phyloP scores from a whole-genome alignment of 1,140 invertebrate species.

The Mercenaria mercenaria region DNA sequence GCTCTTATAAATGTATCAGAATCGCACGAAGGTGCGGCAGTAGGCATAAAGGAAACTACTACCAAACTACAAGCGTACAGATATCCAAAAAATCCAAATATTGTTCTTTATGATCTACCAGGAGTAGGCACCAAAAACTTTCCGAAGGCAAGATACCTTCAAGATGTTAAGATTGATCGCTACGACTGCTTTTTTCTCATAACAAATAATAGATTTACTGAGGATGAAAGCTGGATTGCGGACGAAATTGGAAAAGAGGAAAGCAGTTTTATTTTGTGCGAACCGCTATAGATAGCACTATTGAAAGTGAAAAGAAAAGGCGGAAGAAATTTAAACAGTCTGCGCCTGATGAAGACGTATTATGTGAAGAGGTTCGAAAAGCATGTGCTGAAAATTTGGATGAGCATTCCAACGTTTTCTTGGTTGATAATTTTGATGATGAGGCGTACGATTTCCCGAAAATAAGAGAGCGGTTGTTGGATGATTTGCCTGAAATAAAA shows the following conservation, averaged over 20 bases:
- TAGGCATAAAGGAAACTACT: background rate
- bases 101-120: background rate
- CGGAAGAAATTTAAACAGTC: too few relatives aligned
- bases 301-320: background rate
- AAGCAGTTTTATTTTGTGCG: background rate
- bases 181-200: background rate
- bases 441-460: too few relatives aligned
- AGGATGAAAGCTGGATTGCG: background rate
- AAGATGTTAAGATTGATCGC: too few relatives aligned
- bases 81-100: background rate
- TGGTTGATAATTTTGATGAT: too few relatives aligned
- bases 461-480: too few relatives aligned
- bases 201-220: background rate
- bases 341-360: background rate
- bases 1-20: constrained; percentile 4
- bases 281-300: background rate
- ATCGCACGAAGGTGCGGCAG: background rate
- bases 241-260: background rate
- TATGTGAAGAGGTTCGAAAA: background rate
- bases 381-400: background rate
- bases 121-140: background rate
- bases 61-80: background rate
- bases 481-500: too few relatives aligned
- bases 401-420: background rate
- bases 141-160: background rate